Base-by-base conservation (phyloP, 2,797 vertebrate genomes). In the Enteromius argenteus region DNA sequence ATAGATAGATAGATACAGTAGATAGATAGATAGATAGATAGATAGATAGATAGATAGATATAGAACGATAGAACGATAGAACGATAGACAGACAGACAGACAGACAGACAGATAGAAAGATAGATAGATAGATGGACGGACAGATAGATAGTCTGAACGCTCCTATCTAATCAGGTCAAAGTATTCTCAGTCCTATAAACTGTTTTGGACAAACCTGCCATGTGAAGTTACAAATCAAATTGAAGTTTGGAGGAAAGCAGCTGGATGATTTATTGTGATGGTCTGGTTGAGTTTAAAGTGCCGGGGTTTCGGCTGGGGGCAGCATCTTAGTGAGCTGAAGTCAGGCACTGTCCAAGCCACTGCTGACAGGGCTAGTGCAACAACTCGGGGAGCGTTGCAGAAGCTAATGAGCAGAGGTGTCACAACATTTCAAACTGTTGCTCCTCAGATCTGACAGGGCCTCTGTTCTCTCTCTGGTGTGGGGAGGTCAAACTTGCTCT, bases 331-430 rank as follows among this genome's bases (percentile, higher is more conserved):
- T 76, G 75, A 84, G 39, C 72, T 80, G 84, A 86, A 92, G 73
- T n/a, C 60, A 89, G 90, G 90, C 89, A 90, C 85, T 19, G 88
- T 89, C 85, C 85, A 86, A 32, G 75, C 88, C 89, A 90, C 87
- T 88, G 87, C 85, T 93, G 94, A 93, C 93, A 93, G 91, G 87
- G 13, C 90, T 87, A 90, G 90, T 88, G 90, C 90, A 91, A 92
- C 91, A 91, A 87, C 90, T 89, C 90, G 81, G 89, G 90, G 89
- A 92, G 92, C 86, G 86, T 80, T 90, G 90, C 90, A 92, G 91
- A 92, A 92, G 89, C 93, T 94, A 95, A 95, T 92, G 92, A 95
- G 93, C 86, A 90, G 92, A 91, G 88, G 89, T 94, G 94, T 94
- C 95, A 95, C 91, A 94, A 93, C 93, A 94, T 91, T 89, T 93